Base-by-base conservation (phyloP, 2,888 invertebrate species). In the Didymodactylos carnosus region DNA sequence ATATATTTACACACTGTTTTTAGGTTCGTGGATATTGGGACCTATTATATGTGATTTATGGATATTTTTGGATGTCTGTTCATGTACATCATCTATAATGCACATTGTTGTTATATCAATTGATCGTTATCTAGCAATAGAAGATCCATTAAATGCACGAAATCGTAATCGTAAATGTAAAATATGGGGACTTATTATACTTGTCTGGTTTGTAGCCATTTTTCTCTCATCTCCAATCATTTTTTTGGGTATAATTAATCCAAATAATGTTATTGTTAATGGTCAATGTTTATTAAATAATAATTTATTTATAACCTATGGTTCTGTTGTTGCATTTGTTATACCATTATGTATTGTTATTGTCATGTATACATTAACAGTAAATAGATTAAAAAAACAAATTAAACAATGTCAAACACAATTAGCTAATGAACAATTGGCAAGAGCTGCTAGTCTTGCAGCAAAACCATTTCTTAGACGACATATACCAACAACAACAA, bases 281-380 rank as follows among this genome's bases (percentile, higher is more conserved):
- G 69, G 72, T n/a, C 62, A 43, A 16, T 75, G 75, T 51, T 53
- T 27, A 39, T 39, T 75, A 19, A 41, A 69, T 71, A 72, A 75
- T 72, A n/a, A 79, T 40, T 80, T 82, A 76, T 84, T 84, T 78
- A 80, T 92, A 83, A 88, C 92, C 75, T 91, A 93, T 79, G 95
- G 94, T 49, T 94, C 94, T 73, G 90, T 94, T 79, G 89, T 93
- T 79, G 92, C 93, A 78, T 95, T 95, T 86, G 93, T 94, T 86
- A 92, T 95, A 77, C 95, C 95, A 0, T 86, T 95, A 77, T 87
- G 89, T 62, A 93, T 97, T 78, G 95, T 95, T 94, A 86, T 94
- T 80, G 86, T 92, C 76, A 93, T 94, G n/a, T 95, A 94, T 81
- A 90, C 91, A 8, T 86, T 94, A 78, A 97, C 95, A 0, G 91